Evolutionary conservation across 2,113 vertebrate species (phyloP), one percentile per base, ranked within the genome.

Genomic region (Halichoerus grypus): DNA sequence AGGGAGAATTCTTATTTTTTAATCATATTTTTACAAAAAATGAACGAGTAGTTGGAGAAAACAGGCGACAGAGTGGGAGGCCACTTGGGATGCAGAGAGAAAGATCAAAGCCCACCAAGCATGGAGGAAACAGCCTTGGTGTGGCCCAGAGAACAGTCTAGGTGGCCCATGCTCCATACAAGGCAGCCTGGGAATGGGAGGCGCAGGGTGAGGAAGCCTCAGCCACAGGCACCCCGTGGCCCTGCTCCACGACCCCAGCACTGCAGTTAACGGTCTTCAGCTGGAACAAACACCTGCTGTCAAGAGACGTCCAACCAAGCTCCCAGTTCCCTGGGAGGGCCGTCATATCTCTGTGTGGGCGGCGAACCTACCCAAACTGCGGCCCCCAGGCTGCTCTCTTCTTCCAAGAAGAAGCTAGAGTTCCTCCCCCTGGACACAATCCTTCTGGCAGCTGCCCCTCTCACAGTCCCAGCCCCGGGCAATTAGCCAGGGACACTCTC

Each of bases 31-130:
- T 89, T 26, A 14, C 24, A 2, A 85, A 84, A 67, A 79, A 53
- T 0, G n/a, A 97, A 69, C 5, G 28, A 63, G 91, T 39, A 91
- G 83, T 88, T 92, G 81, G 59, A 97, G 90, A 95, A 97, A 94
- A 96, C 92, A 97, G 88, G 95, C 80, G 77, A 97, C 97, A 95
- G 91, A 91, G 97, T 98, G 97, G 96, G 98, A 97, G 97, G 97
- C 85, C 97, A 46, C 94, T 87, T 88, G 97, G 74, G 84, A 97
- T 51, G 14, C 94, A 81, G 74, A 93, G 51, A 92, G 67, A 59
- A 77, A 95, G 93, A 97, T 98, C 98, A 98, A 97, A 97, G 97
- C 63, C 79, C 63, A 61, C 65, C 94, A 77, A 36, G 91, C 92
- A 89, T 16, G 14, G 57, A 92, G 87, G 67, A 87, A 94, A 71